phyloP scores from a whole-genome alignment of 2,888 invertebrate genomes.

The Ochlodes sylvanus region DNA sequence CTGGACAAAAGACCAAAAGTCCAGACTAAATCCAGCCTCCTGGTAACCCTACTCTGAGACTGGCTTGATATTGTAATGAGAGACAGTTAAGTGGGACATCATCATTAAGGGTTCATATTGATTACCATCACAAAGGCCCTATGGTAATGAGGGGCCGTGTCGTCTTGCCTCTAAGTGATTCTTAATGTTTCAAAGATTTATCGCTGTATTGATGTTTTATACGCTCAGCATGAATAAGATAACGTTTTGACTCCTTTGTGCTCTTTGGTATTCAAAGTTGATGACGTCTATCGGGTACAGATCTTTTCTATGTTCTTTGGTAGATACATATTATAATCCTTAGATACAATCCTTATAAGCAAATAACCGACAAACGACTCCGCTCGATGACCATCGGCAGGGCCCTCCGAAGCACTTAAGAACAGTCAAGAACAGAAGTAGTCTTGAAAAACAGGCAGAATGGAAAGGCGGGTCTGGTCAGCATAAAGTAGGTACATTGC shows the following conservation, averaged over 20 bases:
- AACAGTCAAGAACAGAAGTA: too few species aligned
- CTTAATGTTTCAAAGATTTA: conserved; percentile 44
- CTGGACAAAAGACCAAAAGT: too few species aligned
- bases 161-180: conserved; percentile 41
- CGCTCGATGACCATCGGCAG: too few species aligned
- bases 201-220: conserved; percentile 26
- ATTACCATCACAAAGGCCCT: conserved; percentile 52
- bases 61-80: conserved; percentile 7
- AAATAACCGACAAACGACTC: too few species aligned
- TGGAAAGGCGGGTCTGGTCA: too few species aligned
- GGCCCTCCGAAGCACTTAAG: too few species aligned
- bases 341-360: too few species aligned
- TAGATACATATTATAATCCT: neutral
- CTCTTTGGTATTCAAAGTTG: conserved; percentile 19
- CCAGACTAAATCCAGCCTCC: too few species aligned
- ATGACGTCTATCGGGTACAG: neutral
- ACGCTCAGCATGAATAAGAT: conserved; percentile 16
- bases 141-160: conserved; percentile 46
- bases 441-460: too few species aligned
- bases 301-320: neutral
- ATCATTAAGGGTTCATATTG: conserved; percentile 42
- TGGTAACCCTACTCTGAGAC: too few species aligned
- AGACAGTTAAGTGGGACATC: conserved; percentile 32
- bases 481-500: too few species aligned
- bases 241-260: conserved; percentile 1